phyloP scores from a whole-genome alignment of 2,888 invertebrate species.

The Disparrhopalites patrizii region DNA sequence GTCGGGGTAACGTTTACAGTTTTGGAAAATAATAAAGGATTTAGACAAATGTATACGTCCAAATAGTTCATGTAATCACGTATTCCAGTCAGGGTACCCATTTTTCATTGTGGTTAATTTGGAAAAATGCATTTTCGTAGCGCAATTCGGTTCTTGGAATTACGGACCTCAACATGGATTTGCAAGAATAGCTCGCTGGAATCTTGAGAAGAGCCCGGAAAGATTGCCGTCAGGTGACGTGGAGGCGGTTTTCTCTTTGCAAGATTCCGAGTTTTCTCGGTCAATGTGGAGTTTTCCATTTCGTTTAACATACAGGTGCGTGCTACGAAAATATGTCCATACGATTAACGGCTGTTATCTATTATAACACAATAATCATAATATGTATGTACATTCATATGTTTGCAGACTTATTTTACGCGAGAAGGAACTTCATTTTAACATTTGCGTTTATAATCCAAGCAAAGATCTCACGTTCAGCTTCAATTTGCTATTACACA shows the following conservation, averaged over 20 bases:
- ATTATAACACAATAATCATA: neutral
- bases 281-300: conserved; percentile 92
- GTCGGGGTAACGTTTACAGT: neutral
- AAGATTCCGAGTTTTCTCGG: conserved; percentile 87
- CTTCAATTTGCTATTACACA: conserved; percentile 89
- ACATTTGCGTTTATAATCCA: conserved; percentile 89
- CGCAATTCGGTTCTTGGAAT: conserved; percentile 93
- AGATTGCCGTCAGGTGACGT: conserved; percentile 84
- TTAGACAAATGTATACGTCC: neutral
- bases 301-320: conserved; percentile 47
- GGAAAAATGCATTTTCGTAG: conserved; percentile 56
- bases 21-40: neutral
- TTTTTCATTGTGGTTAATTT: conserved; percentile 20
- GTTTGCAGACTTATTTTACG: conserved; percentile 78
- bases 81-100: neutral
- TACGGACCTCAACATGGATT: conserved; percentile 96
- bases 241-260: conserved; percentile 84
- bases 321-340: too few relatives aligned
- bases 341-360: too few relatives aligned
- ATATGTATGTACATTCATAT: neutral
- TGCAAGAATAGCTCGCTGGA: conserved; percentile 88
- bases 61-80: too few relatives aligned
- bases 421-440: conserved; percentile 87
- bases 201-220: conserved; percentile 81
- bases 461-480: conserved; percentile 85